Percentiles rank a stretch among this genome's conserved stretches.
Evolutionary conservation across 2,113 vertebrate species (phyloP).

Genomic region (Gopherus evgoodei): DNA sequence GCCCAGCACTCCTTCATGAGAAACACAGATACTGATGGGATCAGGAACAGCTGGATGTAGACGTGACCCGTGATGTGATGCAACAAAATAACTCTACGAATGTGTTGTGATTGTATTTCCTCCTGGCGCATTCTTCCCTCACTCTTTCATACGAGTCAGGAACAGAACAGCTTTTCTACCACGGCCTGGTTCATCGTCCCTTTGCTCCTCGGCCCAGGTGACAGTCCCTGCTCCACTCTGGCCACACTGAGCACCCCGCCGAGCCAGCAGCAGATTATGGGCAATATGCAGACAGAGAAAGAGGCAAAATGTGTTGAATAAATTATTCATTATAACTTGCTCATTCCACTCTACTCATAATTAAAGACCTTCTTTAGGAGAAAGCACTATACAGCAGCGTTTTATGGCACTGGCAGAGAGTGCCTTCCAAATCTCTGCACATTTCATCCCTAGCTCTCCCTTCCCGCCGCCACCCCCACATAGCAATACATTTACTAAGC

Average conservation of each 20-base stretch:
- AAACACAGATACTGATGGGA: background rate
- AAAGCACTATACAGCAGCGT: background rate
- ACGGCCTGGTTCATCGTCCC: background rate
- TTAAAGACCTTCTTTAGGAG: background rate
- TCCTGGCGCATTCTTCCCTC: background rate
- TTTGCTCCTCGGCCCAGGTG: too few relatives aligned
- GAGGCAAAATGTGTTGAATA: rapidly evolving
- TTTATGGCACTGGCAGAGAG: background rate
- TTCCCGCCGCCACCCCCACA: background rate
- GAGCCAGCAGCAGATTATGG: rapidly evolving
- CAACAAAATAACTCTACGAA: background rate
- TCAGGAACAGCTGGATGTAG: background rate
- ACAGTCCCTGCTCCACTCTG: background rate
- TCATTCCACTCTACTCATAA: background rate
- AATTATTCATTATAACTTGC: background rate
- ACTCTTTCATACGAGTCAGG: background rate
- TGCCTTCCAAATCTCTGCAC: background rate
- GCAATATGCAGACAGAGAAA: rapidly evolving
- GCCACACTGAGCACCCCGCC: background rate
- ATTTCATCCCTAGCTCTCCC: background rate
- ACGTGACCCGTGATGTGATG: rapidly evolving
- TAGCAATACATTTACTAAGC: constrained; percentile 5
- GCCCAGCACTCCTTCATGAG: background rate
- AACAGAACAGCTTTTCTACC: background rate
- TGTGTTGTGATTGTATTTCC: background rate